Conservation (phyloP, 2,888 invertebrate species). For the Athalia circularis region DNA sequence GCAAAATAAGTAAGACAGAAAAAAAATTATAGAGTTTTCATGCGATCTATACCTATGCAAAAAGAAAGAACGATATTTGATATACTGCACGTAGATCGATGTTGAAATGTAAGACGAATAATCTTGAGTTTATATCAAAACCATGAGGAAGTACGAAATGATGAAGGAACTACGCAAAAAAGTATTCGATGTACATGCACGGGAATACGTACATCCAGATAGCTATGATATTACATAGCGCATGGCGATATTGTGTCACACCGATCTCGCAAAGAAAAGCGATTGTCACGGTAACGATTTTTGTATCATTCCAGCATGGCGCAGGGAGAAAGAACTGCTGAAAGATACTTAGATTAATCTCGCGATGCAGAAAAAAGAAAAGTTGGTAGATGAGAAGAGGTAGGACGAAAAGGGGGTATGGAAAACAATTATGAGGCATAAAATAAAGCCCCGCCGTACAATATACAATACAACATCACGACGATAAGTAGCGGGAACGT, state of each 20-base stretch:
- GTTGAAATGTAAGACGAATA: background rate
- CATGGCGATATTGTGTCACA: constrained; percentile 12
- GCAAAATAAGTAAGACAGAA: constrained; percentile 2
- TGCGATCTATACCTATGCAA: no score
- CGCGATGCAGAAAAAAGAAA: constrained; percentile 4
- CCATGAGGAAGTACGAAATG: constrained; percentile 9
- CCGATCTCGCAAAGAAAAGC: background rate
- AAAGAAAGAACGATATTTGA: constrained; percentile 10
- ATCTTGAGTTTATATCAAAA: constrained; percentile 13
- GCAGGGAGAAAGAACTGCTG: background rate
- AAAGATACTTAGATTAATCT: constrained; percentile 39
- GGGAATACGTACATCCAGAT: background rate
- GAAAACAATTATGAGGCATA: constrained; percentile 22
- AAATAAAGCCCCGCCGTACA: constrained; percentile 14
- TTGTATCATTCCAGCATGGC: constrained; percentile 1
- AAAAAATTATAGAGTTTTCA: background rate
- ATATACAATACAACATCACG: background rate
- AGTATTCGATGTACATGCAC: background rate
- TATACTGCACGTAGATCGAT: background rate
- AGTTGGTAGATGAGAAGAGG: no score
- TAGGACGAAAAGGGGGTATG: background rate
- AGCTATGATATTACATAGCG: background rate
- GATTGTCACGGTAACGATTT: constrained; percentile 34
- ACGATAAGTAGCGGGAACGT: background rate
- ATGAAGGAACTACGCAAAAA: constrained; percentile 3